Evolutionary conservation across 2,113 vertebrate genomes (phyloP).

Genomic region (Conger conger): DNA sequence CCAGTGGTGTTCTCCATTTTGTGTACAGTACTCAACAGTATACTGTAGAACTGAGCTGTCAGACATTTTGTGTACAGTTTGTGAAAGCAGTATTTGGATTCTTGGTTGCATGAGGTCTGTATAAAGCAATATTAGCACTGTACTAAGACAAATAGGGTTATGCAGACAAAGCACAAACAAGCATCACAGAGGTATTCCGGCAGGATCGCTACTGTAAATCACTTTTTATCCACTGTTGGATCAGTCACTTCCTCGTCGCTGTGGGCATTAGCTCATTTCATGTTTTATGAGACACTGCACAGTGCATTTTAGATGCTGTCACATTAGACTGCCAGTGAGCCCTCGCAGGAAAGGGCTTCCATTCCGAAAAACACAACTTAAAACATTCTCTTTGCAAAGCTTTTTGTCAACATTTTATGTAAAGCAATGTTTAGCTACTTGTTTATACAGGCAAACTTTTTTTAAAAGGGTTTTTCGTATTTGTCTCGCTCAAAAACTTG

Average conservation of each 20-base stretch:
- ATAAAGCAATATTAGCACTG: slow-evolving; percentile 17
- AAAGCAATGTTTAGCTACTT: slow-evolving; percentile 53
- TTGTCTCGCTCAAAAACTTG: slow-evolving; percentile 46
- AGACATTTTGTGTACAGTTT: slow-evolving; percentile 30
- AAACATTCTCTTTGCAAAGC: slow-evolving; percentile 11
- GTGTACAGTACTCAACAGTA: slow-evolving; percentile 10
- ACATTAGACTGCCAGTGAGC: slow-evolving; percentile 35
- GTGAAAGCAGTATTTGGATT: slow-evolving; percentile 41
- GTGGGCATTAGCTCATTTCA: slow-evolving; percentile 23
- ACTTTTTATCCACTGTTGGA: neutral
- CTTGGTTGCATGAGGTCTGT: slow-evolving; percentile 34
- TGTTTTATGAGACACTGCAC: neutral
- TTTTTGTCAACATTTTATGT: slow-evolving; percentile 48
- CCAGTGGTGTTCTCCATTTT: slow-evolving; percentile 36
- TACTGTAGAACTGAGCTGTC: neutral
- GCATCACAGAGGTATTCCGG: slow-evolving; percentile 7
- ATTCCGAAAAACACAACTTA: slow-evolving; percentile 24
- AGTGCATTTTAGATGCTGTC: neutral
- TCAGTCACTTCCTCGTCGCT: neutral
- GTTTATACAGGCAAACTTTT: slow-evolving; percentile 53
- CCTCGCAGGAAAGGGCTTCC: slow-evolving; percentile 38
- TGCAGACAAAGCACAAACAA: slow-evolving; percentile 23
- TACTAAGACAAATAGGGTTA: neutral
- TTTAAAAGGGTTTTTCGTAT: slow-evolving; percentile 39
- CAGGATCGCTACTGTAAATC: slow-evolving; percentile 44